Base-by-base conservation (phyloP, 2,797 vertebrate genomes). In the Gallinago solitaria region DNA sequence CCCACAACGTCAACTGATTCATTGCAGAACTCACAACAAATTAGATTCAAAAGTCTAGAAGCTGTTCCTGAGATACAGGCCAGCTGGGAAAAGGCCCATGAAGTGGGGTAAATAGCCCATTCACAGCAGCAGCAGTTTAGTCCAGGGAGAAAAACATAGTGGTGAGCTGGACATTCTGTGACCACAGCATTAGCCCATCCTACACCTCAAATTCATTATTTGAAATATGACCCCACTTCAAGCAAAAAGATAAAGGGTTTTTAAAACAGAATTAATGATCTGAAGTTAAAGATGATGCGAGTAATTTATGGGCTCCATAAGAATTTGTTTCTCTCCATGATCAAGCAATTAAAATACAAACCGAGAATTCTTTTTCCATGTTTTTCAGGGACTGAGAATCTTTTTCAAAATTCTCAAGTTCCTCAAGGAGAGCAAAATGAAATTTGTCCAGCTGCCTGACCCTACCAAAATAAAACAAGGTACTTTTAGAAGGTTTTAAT, bases 321-420 rank as follows among this genome's bases (percentile, higher is more conserved):
- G 11, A 81, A 63, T 47, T 63, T 1, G 2, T 8, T 61, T 74
- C 51, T 20, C 57, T 85, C 87, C 68, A 57, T 3, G 16, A 65
- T 35, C 39, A 87, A 93, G 35, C 59, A 84, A 53, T 57, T 90
- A 45, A 94, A 95, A 87, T 37, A 94, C 98, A 90, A 98, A 99
- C 99, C 90, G 32, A 97, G 94, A 99, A 97, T 80, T 99, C 99
- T 95, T 98, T 98, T 85, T 99, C 99, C 98, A 99, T 98, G 95
- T 85, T 98, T 97, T 97, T 98, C 92, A 99, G 97, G 61, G 97
- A 91, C 57, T 97, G 96, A 81, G 98, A 98, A 87, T 98, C 98
- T 96, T 98, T 98, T 96, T 99, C 99, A 98, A 99, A 97, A 41
- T 95, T 98, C 82, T 98, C 96, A 59, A 99, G 98, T 92, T 99